Conservation (phyloP, 2,888 invertebrate genomes). For the Tricholauxania praeusta region DNA sequence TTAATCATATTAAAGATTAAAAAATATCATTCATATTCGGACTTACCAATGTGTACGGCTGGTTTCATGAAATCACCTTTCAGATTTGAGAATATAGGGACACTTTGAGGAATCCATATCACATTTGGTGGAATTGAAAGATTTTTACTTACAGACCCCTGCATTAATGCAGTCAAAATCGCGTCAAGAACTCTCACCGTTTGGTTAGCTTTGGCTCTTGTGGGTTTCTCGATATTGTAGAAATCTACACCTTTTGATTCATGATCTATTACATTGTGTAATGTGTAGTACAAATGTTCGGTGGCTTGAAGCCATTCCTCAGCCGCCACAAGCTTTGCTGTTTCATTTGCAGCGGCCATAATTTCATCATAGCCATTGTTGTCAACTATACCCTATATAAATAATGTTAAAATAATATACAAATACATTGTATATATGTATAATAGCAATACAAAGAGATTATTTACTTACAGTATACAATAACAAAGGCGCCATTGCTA, state of each 20-base stretch:
- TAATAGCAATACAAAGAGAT: no score
- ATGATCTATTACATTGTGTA: slow-evolving; percentile 72
- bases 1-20: no score
- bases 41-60: no score
- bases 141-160: no score
- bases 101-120: no score
- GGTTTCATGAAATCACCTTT: no score
- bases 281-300: slow-evolving; percentile 74
- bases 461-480: slow-evolving; percentile 73
- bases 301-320: slow-evolving; percentile 75
- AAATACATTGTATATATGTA: no score
- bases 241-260: slow-evolving; percentile 79
- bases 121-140: no score
- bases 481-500: slow-evolving; percentile 86
- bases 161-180: no score
- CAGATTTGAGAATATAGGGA: no score
- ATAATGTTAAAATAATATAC: no score
- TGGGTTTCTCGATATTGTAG: slow-evolving; percentile 77
- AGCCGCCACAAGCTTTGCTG: slow-evolving; percentile 72
- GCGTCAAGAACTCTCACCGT: neutral
- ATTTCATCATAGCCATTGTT: slow-evolving; percentile 74
- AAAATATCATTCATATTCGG: no score
- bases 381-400: slow-evolving; percentile 80
- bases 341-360: slow-evolving; percentile 71
- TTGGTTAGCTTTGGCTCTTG: slow-evolving; percentile 51